Evolutionary conservation across 2,113 vertebrate species (phyloP), one percentile per base, ranked within the genome.

Genomic region (Hydrolagus affinis): DNA sequence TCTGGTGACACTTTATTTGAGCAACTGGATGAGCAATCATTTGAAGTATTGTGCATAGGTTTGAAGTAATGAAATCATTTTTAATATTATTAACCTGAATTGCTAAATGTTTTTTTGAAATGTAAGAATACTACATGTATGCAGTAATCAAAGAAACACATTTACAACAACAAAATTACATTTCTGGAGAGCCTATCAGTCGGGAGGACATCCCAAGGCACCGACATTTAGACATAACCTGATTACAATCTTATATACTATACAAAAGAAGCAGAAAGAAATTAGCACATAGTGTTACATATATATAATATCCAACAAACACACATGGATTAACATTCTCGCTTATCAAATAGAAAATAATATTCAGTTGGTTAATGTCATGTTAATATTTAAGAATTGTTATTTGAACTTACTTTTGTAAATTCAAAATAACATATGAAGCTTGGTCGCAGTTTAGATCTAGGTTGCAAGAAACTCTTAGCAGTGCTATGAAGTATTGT

Each of bases 91-190:
- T 60, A 64, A 7, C 25, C 1, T 60, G 14, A 64, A 2, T 66
- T 64, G 25, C 25, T 64, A 64, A 80, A 64, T 8, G 60, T 80
- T 80, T 80, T 64, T 80, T 23, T 64, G 64, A 64, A 30, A 80
- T 21, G 10, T 17, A 64, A 28, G 59, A 44, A 44, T 30, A 15
- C 64, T 64, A 80, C 59, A 19, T 80, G 12, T 60, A 64, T 80
- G 77, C 77, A 28, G 28, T 30, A 64, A 3, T 64, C 17, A 23
- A 80, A 14, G 28, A 62, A 80, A 64, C 30, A 75, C 56, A 12
- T 25, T n/a, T n/a, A n/a, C n/a, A n/a, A n/a, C n/a, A n/a, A n/a
- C n/a, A n/a, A n/a, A n/a, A n/a, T n/a, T n/a, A n/a, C n/a, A n/a
- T n/a, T n/a, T n/a, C n/a, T n/a, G n/a, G n/a, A n/a, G n/a, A n/a